Percentiles rank a stretch among this genome's conserved stretches.
Conservation (phyloP, 2,113 vertebrate species). For the Corythornis madagascariensis region DNA sequence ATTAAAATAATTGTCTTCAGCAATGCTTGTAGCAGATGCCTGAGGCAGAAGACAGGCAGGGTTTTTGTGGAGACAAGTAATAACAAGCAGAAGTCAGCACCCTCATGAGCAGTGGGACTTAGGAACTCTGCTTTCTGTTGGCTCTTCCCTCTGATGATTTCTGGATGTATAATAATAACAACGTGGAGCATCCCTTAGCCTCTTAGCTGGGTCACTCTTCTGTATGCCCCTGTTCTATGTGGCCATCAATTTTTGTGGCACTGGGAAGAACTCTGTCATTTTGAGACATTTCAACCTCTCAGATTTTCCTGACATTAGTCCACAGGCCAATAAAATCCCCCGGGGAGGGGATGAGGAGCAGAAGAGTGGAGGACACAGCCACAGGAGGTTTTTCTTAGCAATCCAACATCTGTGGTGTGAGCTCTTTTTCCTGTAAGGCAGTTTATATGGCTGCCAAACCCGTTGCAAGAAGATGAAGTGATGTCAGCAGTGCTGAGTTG, state of each 20-base stretch:
- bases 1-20: constrained; percentile 37
- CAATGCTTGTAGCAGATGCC: constrained; percentile 19
- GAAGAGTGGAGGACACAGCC: neutral
- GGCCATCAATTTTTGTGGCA: neutral
- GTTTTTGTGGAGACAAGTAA: constrained; percentile 13
- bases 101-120: neutral
- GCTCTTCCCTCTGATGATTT: neutral
- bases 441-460: constrained; percentile 37
- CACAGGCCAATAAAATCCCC: neutral
- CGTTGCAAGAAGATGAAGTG: constrained; percentile 21
- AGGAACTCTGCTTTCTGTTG: neutral
- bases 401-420: neutral
- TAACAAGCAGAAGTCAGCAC: constrained; percentile 34
- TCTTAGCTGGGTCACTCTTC: neutral
- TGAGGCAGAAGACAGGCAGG: neutral
- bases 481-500: constrained; percentile 23
- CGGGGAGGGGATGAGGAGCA: neutral
- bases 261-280: neutral
- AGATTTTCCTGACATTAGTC: neutral
- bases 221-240: neutral
- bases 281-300: neutral
- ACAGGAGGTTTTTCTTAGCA: neutral
- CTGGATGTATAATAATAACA: neutral
- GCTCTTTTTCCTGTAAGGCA: constrained; percentile 17
- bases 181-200: neutral